Evolutionary conservation across 2,888 invertebrate genomes (phyloP), one percentile per base, ranked within the genome.

Genomic region (Patella ulyssiponensis): DNA sequence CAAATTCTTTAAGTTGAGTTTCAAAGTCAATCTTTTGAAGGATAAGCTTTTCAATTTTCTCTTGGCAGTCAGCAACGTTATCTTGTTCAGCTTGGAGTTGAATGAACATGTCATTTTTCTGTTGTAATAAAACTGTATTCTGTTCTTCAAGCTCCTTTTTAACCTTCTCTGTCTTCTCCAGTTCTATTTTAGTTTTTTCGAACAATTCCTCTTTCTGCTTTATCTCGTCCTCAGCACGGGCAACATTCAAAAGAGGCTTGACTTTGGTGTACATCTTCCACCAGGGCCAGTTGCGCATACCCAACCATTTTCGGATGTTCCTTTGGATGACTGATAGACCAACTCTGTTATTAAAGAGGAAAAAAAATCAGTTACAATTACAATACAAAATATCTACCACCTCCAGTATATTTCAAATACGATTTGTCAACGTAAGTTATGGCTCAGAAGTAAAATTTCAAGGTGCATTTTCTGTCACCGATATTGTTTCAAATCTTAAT

Each of bases 221-320:
- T 93, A 99, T 95, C 94, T 98, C 98, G 94, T 99, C 98, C 94
- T 98, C 98, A 94, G 97, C 95, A 91, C 98, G 96, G 92, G 96
- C 96, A 94, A 97, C 97, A 94, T 97, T 98, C 95, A 99, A 97
- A 92, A 98, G 95, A 91, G 98, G 98, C 33, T 71, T 71, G 20
- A 71, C 52, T 20, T 71, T 64, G 64, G 23, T 95, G 97, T 98
- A 98, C 94, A 99, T 93, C 93, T 98, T 98, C 97, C 97, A 99
- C 99, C 99, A 99, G 92, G 96, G 96, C 98, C 99, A 99, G 93
- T 97, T 98, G 93, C 98, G 96, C 92, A 99, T 95, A 93, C 97
- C 95, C 94, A 98, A 95, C 95, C 98, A 99, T 93, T 97, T 97
- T 94, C 98, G 96, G 94, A 99, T 95, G 94, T 98, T 99, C 93